phyloP scores from a whole-genome alignment of 2,113 vertebrate species.

The Scartelaos histophorus region DNA sequence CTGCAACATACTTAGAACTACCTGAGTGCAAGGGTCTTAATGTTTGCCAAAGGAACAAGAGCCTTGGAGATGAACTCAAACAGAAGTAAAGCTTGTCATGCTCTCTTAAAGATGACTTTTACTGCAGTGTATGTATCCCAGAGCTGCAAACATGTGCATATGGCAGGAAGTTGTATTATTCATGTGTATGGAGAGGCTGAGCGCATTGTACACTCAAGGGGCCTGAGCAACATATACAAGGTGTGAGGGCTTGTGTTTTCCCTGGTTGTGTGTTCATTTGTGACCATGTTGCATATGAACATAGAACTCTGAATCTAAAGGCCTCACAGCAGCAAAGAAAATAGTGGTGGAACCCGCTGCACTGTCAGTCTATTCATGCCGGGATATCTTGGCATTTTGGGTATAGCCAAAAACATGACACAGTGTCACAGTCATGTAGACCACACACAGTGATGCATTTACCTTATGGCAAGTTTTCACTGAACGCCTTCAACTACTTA shows the following conservation, averaged over 20 bases:
- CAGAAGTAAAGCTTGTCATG: constrained; percentile 11
- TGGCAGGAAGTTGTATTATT: constrained; percentile 19
- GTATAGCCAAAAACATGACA: no score
- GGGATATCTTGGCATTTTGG: no score
- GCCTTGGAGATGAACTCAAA: constrained; percentile 29
- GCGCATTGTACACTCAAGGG: not conserved
- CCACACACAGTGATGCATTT: no score
- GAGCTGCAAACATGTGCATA: constrained; percentile 18
- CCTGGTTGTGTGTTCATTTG: not conserved
- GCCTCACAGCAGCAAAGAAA: no score
- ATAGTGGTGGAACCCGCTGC: no score
- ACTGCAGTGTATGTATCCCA: constrained; percentile 12
- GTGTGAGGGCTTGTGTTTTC: not conserved
- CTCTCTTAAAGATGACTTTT: constrained; percentile 32
- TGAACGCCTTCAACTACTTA: no score
- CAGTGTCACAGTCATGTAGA: no score
- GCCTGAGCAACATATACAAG: not conserved
- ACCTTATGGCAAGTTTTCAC: no score
- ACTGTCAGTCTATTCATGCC: no score
- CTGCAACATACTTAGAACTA: not conserved
- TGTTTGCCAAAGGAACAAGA: constrained; percentile 7
- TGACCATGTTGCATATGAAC: not conserved
- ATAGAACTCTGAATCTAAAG: not conserved
- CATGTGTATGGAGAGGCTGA: constrained; percentile 12
- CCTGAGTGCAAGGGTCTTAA: not conserved